A percentile compares a stretch with the other conserved stretches of the same genome.
Evolutionary conservation across 2,888 invertebrate genomes (phyloP).

Genomic region (Endomychus coccineus): DNA sequence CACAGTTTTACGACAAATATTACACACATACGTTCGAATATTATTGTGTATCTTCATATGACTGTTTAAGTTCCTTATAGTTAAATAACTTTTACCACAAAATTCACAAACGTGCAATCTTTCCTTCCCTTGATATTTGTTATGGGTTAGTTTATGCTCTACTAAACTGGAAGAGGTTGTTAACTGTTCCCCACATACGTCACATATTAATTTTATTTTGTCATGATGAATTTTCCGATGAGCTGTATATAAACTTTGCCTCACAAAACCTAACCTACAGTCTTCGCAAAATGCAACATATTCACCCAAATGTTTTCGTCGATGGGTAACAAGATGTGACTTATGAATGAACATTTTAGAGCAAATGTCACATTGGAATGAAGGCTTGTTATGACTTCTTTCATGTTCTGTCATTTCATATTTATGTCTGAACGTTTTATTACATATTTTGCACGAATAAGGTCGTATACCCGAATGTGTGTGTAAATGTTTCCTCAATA

Average conservation of each 20-base stretch:
- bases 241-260: slow-evolving; percentile 28
- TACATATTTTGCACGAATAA: slow-evolving; percentile 36
- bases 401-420: slow-evolving; percentile 44
- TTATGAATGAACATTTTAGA: slow-evolving; percentile 54
- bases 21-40: slow-evolving; percentile 31
- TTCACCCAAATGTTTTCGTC: slow-evolving; percentile 49
- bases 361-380: slow-evolving; percentile 53
- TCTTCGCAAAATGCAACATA: slow-evolving; percentile 33
- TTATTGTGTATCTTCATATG: slow-evolving; percentile 34
- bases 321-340: slow-evolving; percentile 53
- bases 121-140: slow-evolving; percentile 28
- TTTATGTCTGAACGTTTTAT: slow-evolving; percentile 35
- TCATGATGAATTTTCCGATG: slow-evolving; percentile 34
- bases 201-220: slow-evolving; percentile 30
- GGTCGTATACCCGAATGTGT: slow-evolving; percentile 34
- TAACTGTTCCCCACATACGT: slow-evolving; percentile 29
- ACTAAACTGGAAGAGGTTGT: slow-evolving; percentile 30
- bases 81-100: slow-evolving; percentile 44
- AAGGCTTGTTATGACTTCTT: slow-evolving; percentile 50
- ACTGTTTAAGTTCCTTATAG: slow-evolving; percentile 31
- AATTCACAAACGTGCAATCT: slow-evolving; percentile 39
- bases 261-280: slow-evolving; percentile 36
- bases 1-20: slow-evolving; percentile 38
- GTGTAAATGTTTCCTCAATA: slow-evolving; percentile 36
- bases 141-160: slow-evolving; percentile 33